Evolutionary conservation across 1,140 invertebrate species (phyloP), one percentile per base, ranked within the genome.

Genomic region (Mycetomoellerius zeteki): DNA sequence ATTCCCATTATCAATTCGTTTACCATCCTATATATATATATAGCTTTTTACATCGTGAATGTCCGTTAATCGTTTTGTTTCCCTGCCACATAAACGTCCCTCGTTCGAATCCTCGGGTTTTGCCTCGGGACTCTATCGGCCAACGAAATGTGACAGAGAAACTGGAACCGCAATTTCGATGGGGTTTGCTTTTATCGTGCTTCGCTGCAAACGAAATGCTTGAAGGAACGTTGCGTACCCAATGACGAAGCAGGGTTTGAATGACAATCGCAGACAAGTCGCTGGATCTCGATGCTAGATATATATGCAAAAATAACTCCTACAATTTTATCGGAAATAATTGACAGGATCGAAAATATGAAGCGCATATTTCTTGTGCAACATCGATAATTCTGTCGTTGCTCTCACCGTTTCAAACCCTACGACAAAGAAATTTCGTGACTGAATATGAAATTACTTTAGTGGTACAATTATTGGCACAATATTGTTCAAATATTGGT

Each of bases 1-100:
- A 21, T 50, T 12, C 6, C 37, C n/a, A 16, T 30, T 43, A 80
- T 86, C 58, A 37, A 52, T 86, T 27, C 60, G 30, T 78, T 65
- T 21, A 56, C 52, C 43, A 33, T 65, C 86, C 65, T 82, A 64
- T 43, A 43, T 37, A 43, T 47, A 58, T 80, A 85, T 81, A 89
- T 64, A 90, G 89, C 89, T 90, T 90, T 72, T 90, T 65, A 69
- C 75, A 81, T 82, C 71, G 81, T 90, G 86, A 91, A 90, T 90
- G 89, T 86, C 89, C 65, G 69, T 90, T 81, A 78, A 88, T 86
- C 90, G 89, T 87, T 87, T 69, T 52, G 56, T 82, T 60, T 43
- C 30, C 76, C 43, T 65, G 33, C 65, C 71, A 86, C 86, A 77
- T 89, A 82, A 90, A 90, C 82, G 77, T 86, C 76, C 82, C 71